A percentile compares a stretch with the other conserved stretches of the same genome.
phyloP scores from a whole-genome alignment of 2,113 vertebrate genomes.

The Rhabdornis inornatus region DNA sequence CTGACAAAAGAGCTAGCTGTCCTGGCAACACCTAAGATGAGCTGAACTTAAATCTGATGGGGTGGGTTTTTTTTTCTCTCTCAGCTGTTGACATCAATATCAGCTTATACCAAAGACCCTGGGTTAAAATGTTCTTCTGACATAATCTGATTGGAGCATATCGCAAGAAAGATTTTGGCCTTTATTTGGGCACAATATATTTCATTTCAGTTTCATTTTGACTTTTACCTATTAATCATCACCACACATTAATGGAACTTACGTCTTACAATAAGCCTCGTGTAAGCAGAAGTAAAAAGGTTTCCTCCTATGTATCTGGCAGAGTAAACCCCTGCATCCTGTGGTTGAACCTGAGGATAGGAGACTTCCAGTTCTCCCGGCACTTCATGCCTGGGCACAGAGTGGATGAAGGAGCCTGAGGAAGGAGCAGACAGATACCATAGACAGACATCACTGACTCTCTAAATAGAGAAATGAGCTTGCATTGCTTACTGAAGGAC shows the following conservation, averaged over 20 bases:
- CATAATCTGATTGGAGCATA: not conserved
- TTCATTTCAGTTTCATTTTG: not conserved
- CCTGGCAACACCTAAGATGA: not conserved
- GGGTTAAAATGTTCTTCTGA: not conserved
- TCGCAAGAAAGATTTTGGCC: not conserved
- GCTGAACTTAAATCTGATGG: not conserved
- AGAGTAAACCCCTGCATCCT: conserved; percentile 81
- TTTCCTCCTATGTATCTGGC: conserved; percentile 83
- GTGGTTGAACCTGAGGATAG: conserved; percentile 58
- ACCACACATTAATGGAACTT: conserved; percentile 47
- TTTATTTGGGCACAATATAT: not conserved
- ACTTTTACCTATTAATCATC: not conserved
- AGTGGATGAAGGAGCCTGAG: conserved; percentile 78
- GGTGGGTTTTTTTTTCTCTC: not conserved
- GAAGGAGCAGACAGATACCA: not conserved
- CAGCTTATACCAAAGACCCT: not conserved
- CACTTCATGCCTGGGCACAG: conserved; percentile 79
- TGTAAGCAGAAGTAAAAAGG: conserved; percentile 79
- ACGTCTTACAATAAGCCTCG: conserved; percentile 86
- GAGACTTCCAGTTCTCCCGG: conserved; percentile 70
- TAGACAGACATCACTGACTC: not conserved
- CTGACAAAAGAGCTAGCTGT: not conserved
- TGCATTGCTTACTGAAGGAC: not conserved
- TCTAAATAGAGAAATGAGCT: not conserved
- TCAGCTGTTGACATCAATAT: not conserved